Evolutionary conservation across 2,113 vertebrate genomes (phyloP).

Genomic region (Raja brachyura): DNA sequence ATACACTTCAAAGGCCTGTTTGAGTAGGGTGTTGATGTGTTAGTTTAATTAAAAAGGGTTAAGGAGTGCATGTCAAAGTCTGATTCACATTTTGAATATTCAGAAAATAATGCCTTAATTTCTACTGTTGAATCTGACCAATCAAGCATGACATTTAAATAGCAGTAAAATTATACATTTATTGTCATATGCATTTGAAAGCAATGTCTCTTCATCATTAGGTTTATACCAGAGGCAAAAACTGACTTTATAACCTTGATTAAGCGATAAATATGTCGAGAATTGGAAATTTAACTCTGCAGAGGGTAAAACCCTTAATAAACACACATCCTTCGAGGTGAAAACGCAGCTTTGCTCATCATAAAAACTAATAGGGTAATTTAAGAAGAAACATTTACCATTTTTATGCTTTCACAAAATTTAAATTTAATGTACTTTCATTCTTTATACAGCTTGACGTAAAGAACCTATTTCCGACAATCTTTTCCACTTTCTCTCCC

Average conservation of each 20-base stretch:
- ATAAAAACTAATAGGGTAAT: background rate
- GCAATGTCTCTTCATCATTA: constrained; percentile 5
- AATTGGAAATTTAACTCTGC: constrained; percentile 8
- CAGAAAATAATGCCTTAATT: constrained; percentile 1
- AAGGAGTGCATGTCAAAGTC: no score
- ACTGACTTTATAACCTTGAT: constrained; percentile 29
- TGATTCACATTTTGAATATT: background rate
- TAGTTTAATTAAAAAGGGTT: background rate
- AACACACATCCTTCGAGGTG: background rate
- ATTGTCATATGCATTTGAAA: background rate
- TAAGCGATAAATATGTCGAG: constrained; percentile 26
- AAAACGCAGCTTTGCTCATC: background rate
- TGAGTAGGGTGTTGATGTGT: background rate
- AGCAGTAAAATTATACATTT: constrained; percentile 17
- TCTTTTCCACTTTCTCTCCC: background rate
- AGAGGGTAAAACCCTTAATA: constrained; percentile 5
- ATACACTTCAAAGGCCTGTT: background rate
- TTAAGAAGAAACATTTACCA: background rate
- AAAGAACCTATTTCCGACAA: background rate
- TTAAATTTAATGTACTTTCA: constrained; percentile 29
- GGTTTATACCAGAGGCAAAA: background rate
- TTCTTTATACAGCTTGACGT: background rate
- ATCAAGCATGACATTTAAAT: constrained; percentile 28
- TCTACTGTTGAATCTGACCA: background rate
- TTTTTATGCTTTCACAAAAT: background rate